Evolutionary conservation across 2,113 vertebrate species (phyloP).

Genomic region (Psittacula cyanocephala): DNA sequence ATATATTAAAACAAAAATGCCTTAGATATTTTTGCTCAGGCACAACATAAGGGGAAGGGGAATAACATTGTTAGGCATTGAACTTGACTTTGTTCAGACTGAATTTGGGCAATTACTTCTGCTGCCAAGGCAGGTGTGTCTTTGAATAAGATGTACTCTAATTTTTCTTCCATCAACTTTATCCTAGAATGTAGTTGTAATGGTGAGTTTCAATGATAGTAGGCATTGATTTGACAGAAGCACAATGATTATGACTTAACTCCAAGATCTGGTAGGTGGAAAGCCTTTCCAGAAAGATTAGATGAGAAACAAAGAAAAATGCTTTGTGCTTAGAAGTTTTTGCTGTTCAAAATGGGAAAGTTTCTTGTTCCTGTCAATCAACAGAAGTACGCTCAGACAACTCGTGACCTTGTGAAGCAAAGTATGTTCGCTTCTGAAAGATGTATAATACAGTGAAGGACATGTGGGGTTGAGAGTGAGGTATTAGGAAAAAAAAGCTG

Average conservation of each 20-base stretch:
- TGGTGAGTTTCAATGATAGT: constrained; percentile 4
- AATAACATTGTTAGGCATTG: background rate
- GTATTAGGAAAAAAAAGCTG: background rate
- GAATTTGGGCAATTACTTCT: background rate
- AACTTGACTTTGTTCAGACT: background rate
- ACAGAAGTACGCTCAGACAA: background rate
- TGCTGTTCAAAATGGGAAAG: background rate
- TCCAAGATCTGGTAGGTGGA: background rate
- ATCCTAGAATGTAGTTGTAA: background rate
- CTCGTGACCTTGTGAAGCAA: background rate
- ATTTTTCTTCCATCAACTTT: background rate
- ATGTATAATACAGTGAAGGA: background rate
- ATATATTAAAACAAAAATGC: background rate
- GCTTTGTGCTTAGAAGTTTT: background rate
- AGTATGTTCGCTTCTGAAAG: background rate
- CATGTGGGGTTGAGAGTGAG: background rate
- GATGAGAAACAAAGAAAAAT: background rate
- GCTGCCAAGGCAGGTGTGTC: background rate
- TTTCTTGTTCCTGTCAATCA: background rate
- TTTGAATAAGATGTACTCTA: background rate
- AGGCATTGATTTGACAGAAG: constrained; percentile 20
- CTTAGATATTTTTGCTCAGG: background rate
- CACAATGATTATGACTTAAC: background rate
- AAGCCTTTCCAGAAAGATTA: background rate
- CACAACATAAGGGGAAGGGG: background rate